phyloP scores from a whole-genome alignment of 2,888 invertebrate genomes.

The Reticulitermes lucifugus region DNA sequence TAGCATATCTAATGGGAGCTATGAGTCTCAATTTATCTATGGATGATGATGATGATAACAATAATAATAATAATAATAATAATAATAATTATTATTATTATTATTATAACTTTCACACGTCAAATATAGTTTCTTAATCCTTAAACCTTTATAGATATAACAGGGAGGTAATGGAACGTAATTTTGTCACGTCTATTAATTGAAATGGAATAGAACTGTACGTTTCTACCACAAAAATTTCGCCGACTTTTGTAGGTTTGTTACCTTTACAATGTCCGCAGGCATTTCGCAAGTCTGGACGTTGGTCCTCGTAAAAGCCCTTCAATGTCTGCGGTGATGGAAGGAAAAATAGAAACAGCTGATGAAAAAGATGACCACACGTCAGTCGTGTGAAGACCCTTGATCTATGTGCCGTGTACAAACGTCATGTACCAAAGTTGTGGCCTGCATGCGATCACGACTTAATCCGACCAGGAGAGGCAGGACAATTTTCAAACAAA shows the following conservation, averaged over 20 bases:
- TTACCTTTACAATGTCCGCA: not conserved
- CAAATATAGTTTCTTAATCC: no score
- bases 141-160: no score
- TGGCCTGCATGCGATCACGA: not conserved
- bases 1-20: no score
- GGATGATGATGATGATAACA: no score
- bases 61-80: no score
- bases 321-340: conserved; percentile 14
- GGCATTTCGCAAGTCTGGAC: not conserved
- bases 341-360: not conserved
- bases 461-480: not conserved
- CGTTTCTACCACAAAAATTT: not conserved
- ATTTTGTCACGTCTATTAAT: no score
- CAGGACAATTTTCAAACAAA: conserved; percentile 10
- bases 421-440: not conserved
- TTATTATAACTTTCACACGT: no score
- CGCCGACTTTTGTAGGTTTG: not conserved
- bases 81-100: no score
- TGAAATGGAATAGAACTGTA: no score
- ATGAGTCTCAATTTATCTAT: no score
- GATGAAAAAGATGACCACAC: not conserved
- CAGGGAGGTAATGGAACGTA: no score
- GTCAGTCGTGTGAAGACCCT: conserved; percentile 1
- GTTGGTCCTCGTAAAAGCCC: not conserved
- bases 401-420: not conserved